phyloP scores from a whole-genome alignment of 2,113 vertebrate genomes.

The Oncorhynchus tshawytscha region DNA sequence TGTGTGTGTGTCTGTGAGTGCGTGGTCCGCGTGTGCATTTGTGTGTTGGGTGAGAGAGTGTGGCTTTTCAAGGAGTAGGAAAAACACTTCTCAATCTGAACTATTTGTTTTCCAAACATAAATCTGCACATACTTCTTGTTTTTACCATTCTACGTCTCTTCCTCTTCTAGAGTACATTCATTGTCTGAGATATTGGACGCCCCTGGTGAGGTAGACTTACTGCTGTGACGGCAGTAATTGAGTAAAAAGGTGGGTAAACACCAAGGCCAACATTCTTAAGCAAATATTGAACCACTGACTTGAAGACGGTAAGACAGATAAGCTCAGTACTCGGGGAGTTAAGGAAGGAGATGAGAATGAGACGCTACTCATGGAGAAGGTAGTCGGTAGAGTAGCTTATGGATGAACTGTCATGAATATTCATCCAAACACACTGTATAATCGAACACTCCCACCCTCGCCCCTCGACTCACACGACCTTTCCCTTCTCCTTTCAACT shows the following conservation, averaged over 20 bases:
- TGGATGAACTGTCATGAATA: slow-evolving; percentile 26
- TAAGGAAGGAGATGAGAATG: neutral
- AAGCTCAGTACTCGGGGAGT: slow-evolving; percentile 50
- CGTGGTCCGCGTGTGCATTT: neutral
- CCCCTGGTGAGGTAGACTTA: neutral
- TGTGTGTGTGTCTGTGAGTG: neutral
- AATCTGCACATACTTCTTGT: neutral
- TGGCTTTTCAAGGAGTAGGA: neutral
- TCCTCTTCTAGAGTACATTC: neutral
- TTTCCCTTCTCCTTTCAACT: slow-evolving; percentile 3
- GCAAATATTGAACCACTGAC: slow-evolving; percentile 70
- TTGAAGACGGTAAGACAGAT: slow-evolving; percentile 52
- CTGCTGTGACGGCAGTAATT: slow-evolving; percentile 32
- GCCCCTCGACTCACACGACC: neutral
- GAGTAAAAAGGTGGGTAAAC: slow-evolving; percentile 60
- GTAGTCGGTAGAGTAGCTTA: neutral
- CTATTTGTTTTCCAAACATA: neutral
- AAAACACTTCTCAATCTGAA: neutral
- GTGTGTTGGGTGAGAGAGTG: neutral
- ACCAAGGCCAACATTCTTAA: slow-evolving; percentile 65
- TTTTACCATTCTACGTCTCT: neutral
- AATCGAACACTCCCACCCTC: slow-evolving; percentile 13
- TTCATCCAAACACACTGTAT: slow-evolving; percentile 27
- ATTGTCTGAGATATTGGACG: neutral
- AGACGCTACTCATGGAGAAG: slow-evolving; percentile 16